A percentile compares a stretch with the other conserved stretches of the same genome.
These are phyloP conservation scores for Julus scanicus DNA, from an alignment of 2,888 invertebrate species.

Conservation along the genomic window DNA sequence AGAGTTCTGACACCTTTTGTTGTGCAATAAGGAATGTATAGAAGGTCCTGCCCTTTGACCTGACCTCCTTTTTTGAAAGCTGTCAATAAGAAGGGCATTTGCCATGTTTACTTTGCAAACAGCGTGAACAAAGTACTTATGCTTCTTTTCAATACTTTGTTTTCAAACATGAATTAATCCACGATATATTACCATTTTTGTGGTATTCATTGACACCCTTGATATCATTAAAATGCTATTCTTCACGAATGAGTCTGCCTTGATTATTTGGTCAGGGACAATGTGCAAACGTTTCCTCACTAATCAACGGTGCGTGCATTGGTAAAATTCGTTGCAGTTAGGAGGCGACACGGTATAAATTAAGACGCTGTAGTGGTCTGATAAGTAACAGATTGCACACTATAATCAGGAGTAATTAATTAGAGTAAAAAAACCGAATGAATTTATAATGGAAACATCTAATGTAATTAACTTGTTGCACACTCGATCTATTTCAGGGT, in stretches of 20 bases:
- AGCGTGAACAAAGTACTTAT: neutral
- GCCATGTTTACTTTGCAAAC: neutral
- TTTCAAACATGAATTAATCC: neutral
- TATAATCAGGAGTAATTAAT: neutral
- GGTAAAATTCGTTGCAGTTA: neutral
- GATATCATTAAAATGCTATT: conserved; percentile 15
- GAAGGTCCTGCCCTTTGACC: conserved; percentile 6
- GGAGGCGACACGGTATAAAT: conserved; percentile 4
- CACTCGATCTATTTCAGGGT: neutral
- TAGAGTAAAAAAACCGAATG: neutral
- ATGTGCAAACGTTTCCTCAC: neutral
- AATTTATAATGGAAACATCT: neutral
- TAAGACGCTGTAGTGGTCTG: neutral
- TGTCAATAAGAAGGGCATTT: neutral
- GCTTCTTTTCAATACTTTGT: neutral
- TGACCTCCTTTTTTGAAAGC: neutral
- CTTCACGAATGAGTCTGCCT: neutral
- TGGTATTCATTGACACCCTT: conserved; percentile 1
- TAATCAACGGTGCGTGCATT: neutral
- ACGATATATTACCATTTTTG: neutral
- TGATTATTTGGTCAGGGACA: conserved; percentile 22
- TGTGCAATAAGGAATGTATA: neutral
- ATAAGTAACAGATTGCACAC: neutral
- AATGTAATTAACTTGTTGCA: neutral
- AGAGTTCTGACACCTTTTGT: neutral